Evolutionary conservation across 2,113 vertebrate species (phyloP), one percentile per base, ranked within the genome.

Genomic region (Todiramphus chloris): DNA sequence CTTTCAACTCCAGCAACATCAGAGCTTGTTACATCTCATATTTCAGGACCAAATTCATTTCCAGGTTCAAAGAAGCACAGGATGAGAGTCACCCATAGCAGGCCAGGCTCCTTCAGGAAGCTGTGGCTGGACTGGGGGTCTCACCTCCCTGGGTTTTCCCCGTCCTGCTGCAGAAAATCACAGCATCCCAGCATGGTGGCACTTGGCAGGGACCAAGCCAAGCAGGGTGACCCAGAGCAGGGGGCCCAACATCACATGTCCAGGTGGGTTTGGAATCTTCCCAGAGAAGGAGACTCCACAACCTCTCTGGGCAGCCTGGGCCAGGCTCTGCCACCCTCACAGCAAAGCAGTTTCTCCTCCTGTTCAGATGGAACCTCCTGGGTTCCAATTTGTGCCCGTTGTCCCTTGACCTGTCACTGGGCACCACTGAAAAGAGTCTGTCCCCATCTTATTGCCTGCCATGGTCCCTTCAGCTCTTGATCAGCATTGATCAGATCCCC

Each of bases 11-110:
- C 51, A 53, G 9, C 24, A 19, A 25, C 63, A 63, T 33, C 5
- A 6, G 46, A 21, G 48, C 46, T 84, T 0, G 0, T 5, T 74
- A 31, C 0, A 0, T 27, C 58, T 87, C 77, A 17, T 0, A 0
- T 72, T 82, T 73, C 70, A 4, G 5, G 31, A 25, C 46, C 51
- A n/a, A 56, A 13, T 39, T 76, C 39, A 24, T 60, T 72, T 66
- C 59, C 58, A 89, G 53, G 58, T 46, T 78, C 51, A 25, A 59
- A 67, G 80, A 64, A 82, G 76, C 48, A 43, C 70, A 33, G 77
- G 67, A 25, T 14, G 48, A 77, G 46, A 75, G 67, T 63, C 62
- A 43, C 28, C 39, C 56, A 5, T 24, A 33, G 20, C 27, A 63
- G 30, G 46, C 11, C 50, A 20, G 43, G 74, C 11, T 84, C 66